Conservation (phyloP, 2,888 invertebrate genomes). For the Zelleria hepariella region DNA sequence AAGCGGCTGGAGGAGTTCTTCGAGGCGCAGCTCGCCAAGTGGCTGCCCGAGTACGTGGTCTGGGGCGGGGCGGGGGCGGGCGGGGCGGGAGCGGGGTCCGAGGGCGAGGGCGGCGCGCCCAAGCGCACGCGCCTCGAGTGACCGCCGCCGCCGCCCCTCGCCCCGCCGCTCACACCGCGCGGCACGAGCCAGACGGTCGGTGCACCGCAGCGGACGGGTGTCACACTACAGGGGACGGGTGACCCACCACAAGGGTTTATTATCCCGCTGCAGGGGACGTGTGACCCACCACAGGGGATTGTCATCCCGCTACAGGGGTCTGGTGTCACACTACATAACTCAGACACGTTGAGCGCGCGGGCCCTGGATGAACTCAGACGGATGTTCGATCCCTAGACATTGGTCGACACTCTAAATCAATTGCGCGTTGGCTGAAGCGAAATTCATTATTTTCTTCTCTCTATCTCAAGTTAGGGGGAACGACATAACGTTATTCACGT, state of each 20-base stretch:
- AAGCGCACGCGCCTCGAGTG: conserved; percentile 44
- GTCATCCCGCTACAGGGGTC: background rate
- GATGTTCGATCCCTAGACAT: too few species aligned
- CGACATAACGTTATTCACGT: too few species aligned
- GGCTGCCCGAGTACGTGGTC: conserved; percentile 82
- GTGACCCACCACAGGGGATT: background rate
- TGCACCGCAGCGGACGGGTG: background rate
- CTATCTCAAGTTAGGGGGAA: too few species aligned
- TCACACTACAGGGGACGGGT: background rate
- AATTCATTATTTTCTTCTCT: too few species aligned
- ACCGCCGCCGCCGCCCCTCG: conserved; percentile 16
- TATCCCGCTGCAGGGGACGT: background rate
- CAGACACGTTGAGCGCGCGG: too few species aligned
- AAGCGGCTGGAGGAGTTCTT: conserved; percentile 88
- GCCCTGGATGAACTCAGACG: too few species aligned
- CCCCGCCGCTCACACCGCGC: too few species aligned
- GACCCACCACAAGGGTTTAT: background rate
- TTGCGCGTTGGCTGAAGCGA: too few species aligned
- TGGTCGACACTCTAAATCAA: too few species aligned
- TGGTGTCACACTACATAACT: background rate
- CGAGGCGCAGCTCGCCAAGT: conserved; percentile 84
- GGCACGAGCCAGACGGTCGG: background rate
- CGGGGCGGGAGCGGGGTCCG: conserved; percentile 17
- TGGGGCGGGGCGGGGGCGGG: conserved; percentile 55
- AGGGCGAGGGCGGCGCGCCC: conserved; percentile 6